Evolutionary conservation across 2,797 vertebrate genomes (phyloP).

Genomic region (Myioborus melanocephalus): DNA sequence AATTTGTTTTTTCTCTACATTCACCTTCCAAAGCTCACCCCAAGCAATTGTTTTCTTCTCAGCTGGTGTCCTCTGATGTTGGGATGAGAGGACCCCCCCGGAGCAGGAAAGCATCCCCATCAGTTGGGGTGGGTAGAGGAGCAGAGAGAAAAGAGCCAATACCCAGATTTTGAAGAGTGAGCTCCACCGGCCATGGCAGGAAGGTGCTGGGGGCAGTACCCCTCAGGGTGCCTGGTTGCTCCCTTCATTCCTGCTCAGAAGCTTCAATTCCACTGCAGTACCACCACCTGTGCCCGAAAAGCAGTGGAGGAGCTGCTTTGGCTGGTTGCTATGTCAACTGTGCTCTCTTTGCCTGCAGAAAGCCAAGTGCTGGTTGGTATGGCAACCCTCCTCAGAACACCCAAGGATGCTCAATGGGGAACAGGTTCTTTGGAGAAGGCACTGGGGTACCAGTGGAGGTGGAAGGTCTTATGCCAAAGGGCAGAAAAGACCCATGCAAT

Average conservation of each 20-base stretch:
- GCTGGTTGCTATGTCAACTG: constrained; percentile 59
- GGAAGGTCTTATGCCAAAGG: not conserved
- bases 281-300: not conserved
- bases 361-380: constrained; percentile 33
- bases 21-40: not conserved
- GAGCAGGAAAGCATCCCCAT: not conserved
- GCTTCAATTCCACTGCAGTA: not conserved
- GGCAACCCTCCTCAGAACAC: constrained; percentile 19
- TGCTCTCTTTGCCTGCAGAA: not conserved
- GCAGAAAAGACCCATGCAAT: not conserved
- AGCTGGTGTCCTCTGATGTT: not conserved
- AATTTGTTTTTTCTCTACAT: not conserved
- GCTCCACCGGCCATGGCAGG: fast-evolving
- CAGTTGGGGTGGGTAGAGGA: not conserved
- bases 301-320: not conserved
- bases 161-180: not conserved
- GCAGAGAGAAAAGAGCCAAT: not conserved
- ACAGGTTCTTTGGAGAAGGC: not conserved
- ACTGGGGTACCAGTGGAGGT: not conserved
- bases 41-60: not conserved
- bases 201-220: not conserved
- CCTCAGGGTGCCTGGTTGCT: not conserved
- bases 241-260: not conserved
- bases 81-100: not conserved
- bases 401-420: not conserved